Evolutionary conservation across 30 jellyfish, hydroid and myxozoan species (phyloP).

Genomic region (Morbakka virulenta): DNA sequence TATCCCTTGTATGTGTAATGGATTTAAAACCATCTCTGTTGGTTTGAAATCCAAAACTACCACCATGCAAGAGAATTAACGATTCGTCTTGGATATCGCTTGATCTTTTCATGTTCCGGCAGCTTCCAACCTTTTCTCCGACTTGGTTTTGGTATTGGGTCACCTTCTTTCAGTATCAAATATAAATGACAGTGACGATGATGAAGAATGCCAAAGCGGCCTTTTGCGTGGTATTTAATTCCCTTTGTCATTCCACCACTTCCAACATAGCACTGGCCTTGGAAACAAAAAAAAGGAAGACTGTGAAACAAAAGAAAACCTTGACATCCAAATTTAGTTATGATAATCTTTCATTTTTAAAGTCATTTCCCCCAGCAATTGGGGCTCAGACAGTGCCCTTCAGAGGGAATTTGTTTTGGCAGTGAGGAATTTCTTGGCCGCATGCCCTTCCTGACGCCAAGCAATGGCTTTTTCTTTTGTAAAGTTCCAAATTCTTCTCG

Average conservation of each 20-base stretch:
- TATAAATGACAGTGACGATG: constrained; percentile 67
- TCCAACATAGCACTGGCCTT: constrained; percentile 84
- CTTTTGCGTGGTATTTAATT: constrained; percentile 75
- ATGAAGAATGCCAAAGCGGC: constrained; percentile 76
- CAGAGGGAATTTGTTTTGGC: too few relatives aligned
- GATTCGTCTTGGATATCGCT: constrained; percentile 55
- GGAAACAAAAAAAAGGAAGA: neutral
- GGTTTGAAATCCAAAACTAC: too few relatives aligned
- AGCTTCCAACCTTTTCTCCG: constrained; percentile 23
- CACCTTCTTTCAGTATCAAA: constrained; percentile 78
- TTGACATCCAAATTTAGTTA: neutral
- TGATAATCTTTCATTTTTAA: too few relatives aligned
- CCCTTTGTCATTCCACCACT: constrained; percentile 60
- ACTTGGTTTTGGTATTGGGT: constrained; percentile 64
- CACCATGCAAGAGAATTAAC: constrained; percentile 61
- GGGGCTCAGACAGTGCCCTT: too few relatives aligned
- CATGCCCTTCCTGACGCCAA: too few relatives aligned
- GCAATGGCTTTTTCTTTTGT: too few relatives aligned
- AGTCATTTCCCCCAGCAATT: too few relatives aligned
- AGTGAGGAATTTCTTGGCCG: neutral
- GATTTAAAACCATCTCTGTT: too few relatives aligned
- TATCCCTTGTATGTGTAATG: too few relatives aligned
- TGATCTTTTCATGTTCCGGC: constrained; percentile 32
- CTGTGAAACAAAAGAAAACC: neutral
- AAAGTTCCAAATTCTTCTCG: too few relatives aligned